Base-by-base conservation (phyloP, 1,140 invertebrate genomes). In the Cryptotermes secundus region DNA sequence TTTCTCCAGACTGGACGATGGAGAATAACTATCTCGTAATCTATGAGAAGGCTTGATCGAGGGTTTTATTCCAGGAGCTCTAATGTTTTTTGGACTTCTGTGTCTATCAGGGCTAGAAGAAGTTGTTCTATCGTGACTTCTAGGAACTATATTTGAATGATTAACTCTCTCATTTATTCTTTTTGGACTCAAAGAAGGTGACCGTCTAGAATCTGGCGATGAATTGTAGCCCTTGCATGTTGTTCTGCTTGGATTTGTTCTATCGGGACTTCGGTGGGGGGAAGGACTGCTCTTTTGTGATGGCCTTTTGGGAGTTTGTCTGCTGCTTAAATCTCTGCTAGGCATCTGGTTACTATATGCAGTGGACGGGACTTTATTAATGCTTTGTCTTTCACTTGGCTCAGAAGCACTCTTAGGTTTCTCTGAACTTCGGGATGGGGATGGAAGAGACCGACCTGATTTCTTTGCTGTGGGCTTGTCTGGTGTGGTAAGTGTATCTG, bases 201-300 rank as follows among this genome's bases (percentile, higher is more conserved):
- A 59, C 19, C 19, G 53, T 59, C 53, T n/a, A 22, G 53, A 59
- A n/a, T 59, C 79, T 6, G 79, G 79, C 1, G 4, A n/a, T 34
- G 79, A 26, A 35, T 80, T 16, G 35, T 49, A 35, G 26, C 45
- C n/a, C 35, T 80, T 34, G 34, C 72, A 34, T 0, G 36, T 19
- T n/a, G 84, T 4, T 59, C 35, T 65, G n/a, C n/a, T 36, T 59
- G 36, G 14, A 22, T n/a, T n/a, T 34, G 34, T 12, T 42, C 83
- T 42, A 31, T 83, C 83, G 19, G 83, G 83, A 65, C 59, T 72
- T 42, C 59, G 79, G 24, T 36, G 34, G 22, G 80, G 80, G 22
- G 80, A 81, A 38, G 34, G 80, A n/a, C 42, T 38, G n/a, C 34
- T 35, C 35, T 45, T 35, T 81, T n/a, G 6, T 34, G 42, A 36